A percentile compares a stretch with the other conserved stretches of the same genome.
Evolutionary conservation across 2,888 invertebrate species (phyloP).

Genomic region (Rotaria macrura): DNA sequence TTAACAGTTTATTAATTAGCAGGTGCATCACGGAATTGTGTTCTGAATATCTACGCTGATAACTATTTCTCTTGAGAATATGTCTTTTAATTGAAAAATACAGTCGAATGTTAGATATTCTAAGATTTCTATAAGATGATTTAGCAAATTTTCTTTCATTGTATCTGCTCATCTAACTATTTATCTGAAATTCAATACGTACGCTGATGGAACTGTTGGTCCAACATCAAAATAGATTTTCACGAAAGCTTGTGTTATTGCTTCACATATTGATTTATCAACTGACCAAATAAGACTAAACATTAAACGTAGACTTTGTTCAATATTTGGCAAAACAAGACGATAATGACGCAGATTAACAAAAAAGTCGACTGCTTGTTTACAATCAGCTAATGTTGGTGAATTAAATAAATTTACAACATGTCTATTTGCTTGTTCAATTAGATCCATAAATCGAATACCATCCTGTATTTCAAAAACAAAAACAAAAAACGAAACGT

Average conservation of each 20-base stretch:
- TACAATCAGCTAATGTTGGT: not conserved
- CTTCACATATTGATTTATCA: conserved; percentile 8
- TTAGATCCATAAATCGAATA: not conserved
- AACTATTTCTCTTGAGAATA: no score
- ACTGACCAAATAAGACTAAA: conserved; percentile 10
- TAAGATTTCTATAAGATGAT: no score
- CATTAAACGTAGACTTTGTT: conserved; percentile 17
- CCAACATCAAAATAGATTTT: not conserved
- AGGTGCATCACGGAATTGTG: no score
- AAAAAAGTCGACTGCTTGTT: conserved; percentile 15
- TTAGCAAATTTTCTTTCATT: no score
- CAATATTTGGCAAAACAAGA: not conserved
- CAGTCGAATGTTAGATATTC: no score
- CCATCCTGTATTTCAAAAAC: not conserved
- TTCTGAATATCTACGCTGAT: no score
- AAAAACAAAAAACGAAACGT: no score
- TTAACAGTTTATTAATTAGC: no score
- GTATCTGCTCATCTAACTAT: no score
- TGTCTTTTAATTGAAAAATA: no score
- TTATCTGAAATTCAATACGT: no score
- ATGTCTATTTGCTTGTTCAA: conserved; percentile 8
- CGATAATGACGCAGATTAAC: conserved; percentile 14
- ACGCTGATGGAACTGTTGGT: not conserved
- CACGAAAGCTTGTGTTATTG: conserved; percentile 12
- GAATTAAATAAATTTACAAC: conserved; percentile 17